Conservation (phyloP, 2,797 vertebrate species). For the Mycteria americana region DNA sequence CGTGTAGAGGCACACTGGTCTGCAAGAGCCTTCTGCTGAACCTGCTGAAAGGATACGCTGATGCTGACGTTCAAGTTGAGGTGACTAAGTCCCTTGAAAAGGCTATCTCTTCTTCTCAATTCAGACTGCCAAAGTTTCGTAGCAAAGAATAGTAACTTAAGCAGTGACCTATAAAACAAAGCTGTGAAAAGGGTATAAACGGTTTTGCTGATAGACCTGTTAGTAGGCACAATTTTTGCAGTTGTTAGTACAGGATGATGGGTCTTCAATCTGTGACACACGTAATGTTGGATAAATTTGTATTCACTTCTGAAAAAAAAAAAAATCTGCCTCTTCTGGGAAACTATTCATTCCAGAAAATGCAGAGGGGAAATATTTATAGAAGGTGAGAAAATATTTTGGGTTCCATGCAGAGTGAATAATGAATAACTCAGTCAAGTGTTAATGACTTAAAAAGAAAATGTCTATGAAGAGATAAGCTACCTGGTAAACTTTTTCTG, state of each 20-base stretch:
- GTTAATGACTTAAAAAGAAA: conserved; percentile 23
- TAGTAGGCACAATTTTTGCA: neutral
- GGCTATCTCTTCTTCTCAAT: neutral
- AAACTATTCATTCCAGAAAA: conserved; percentile 32
- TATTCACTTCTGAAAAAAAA: neutral
- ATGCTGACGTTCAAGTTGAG: neutral
- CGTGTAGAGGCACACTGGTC: neutral
- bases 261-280: conserved; percentile 21
- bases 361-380: conserved; percentile 11
- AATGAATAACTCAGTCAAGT: conserved; percentile 26
- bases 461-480: conserved; percentile 15
- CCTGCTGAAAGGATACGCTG: neutral
- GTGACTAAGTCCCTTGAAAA: neutral
- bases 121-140: neutral
- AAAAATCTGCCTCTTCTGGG: neutral
- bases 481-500: neutral
- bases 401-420: conserved; percentile 16
- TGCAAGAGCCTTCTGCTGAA: neutral
- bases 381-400: conserved; percentile 53
- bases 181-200: neutral
- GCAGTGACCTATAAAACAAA: neutral
- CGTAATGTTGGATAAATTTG: neutral
- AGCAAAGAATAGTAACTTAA: neutral
- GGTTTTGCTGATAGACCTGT: neutral
- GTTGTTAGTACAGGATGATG: neutral